Evolutionary conservation across 1,140 invertebrate species (phyloP), one percentile per base, ranked within the genome.

Genomic region (Sesamia nonagrioides): DNA sequence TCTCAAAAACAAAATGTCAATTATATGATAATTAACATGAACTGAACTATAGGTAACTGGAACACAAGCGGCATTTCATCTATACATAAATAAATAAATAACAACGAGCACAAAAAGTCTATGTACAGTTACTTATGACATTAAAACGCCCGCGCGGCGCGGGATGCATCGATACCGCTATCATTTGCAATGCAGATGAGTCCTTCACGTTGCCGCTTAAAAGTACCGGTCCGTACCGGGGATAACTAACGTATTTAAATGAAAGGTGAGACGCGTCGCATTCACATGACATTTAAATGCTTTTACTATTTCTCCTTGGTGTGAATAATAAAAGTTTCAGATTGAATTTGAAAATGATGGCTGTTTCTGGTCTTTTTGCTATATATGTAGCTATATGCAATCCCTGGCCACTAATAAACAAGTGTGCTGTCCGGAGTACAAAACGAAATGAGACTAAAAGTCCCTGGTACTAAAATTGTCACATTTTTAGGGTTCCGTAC

Each of bases 101-200:
- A 50, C 11, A 21, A 4, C 48, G 52, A 35, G 11, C 35, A 21
- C 27, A 45, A 45, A 60, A 73, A 58, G 37, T 60, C 18, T 15
- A 37, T 52, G 15, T 71, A 50, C 15, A 68, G 27, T 33, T n/a
- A 54, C 71, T 56, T 42, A 42, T 42, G 71, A 58, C 52, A 73
- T 60, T 73, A 60, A 0, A 15, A 48, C 45, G 27, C 0, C n/a
- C 3, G 37, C 3, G 15, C 54, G 35, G 52, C 37, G 33, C 50
- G 37, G 37, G 37, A 63, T 73, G 52, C 71, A 58, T 58, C 52
- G 52, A 73, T 58, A 18, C 60, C 80, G 69, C 78, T 80, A 27
- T 81, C 85, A 88, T 88, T 86, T 88, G 84, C 85, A 88, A 84
- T 85, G 81, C 81, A 88, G 81, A 88, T 88, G 77, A 82, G 27